Evolutionary conservation across 2,797 vertebrate genomes (phyloP).

Genomic region (Vipera ursinii): DNA sequence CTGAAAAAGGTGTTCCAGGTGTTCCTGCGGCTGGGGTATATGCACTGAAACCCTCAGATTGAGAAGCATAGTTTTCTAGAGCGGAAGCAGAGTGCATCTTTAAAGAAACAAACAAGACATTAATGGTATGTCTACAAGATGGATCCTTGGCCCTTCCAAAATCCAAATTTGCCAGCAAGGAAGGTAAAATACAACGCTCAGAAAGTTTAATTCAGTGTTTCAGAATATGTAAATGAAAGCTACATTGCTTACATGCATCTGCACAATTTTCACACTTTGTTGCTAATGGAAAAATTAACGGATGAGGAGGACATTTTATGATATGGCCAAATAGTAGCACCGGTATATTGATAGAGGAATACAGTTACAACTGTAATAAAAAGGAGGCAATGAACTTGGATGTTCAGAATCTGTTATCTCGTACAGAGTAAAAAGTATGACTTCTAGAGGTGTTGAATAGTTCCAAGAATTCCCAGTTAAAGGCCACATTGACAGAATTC

Average conservation of each 20-base stretch:
- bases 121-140: background rate
- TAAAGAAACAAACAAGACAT: slow-evolving; percentile 8
- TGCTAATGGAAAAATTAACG: background rate
- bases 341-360: background rate
- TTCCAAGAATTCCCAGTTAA: background rate
- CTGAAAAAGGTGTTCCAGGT: slow-evolving; percentile 86
- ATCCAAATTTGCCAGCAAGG: background rate
- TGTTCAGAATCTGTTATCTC: background rate
- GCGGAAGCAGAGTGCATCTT: slow-evolving; percentile 87
- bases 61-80: slow-evolving; percentile 86
- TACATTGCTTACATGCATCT: background rate
- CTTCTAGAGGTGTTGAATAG: background rate
- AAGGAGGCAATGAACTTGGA: background rate
- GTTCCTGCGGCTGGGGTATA: slow-evolving; percentile 86
- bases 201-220: background rate
- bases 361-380: background rate
- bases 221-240: background rate
- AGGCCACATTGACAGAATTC: background rate
- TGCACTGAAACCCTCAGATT: slow-evolving; percentile 87
- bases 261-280: background rate
- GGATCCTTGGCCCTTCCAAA: background rate
- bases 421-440: background rate
- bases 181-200: background rate
- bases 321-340: background rate
- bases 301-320: background rate